Evolutionary conservation across 2,797 vertebrate species (phyloP).

Genomic region (Sciurus vulgaris): DNA sequence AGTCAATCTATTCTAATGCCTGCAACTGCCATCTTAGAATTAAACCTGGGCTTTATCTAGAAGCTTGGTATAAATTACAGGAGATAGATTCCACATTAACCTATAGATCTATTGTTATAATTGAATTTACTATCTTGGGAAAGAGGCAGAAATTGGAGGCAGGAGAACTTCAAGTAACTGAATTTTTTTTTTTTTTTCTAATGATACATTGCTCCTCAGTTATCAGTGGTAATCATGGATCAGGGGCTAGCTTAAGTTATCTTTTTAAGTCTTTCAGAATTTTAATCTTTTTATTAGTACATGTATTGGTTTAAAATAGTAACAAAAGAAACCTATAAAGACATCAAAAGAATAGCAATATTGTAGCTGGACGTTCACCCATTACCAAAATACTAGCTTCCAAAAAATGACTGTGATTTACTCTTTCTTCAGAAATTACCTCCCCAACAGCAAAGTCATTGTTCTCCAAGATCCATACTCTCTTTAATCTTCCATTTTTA

Average conservation of each 20-base stretch:
- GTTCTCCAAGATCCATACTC: constrained; percentile 91
- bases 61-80: neutral
- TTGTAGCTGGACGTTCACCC: neutral
- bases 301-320: constrained; percentile 23
- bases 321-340: constrained; percentile 16
- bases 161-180: neutral
- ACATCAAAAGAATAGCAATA: neutral
- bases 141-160: neutral
- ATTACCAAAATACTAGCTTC: neutral
- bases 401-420: neutral
- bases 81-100: neutral
- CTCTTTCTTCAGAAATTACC: constrained; percentile 87
- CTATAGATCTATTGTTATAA: neutral
- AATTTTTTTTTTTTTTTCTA: constrained; percentile 43
- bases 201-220: neutral
- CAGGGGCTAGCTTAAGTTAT: neutral
- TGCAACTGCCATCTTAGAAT: neutral
- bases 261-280: constrained; percentile 26
- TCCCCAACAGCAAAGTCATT: constrained; percentile 91
- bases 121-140: neutral
- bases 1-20: neutral
- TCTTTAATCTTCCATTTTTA: constrained; percentile 85
- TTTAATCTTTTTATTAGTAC: neutral
- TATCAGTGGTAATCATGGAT: neutral
- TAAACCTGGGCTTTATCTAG: neutral